Base-by-base conservation (phyloP, 2,888 invertebrate species). In the Oxyscelio sp. region DNA sequence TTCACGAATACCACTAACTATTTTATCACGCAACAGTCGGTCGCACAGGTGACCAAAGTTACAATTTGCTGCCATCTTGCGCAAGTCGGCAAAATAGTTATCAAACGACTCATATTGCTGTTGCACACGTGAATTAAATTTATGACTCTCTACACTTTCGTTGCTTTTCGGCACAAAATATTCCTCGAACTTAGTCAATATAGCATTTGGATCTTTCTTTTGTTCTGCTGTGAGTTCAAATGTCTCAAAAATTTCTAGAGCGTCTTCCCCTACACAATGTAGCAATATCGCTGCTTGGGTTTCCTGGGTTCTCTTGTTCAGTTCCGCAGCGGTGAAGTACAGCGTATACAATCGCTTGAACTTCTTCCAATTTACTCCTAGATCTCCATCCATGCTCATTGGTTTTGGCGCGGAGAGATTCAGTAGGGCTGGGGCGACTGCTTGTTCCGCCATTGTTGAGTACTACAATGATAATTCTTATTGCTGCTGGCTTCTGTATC, bases 111-210 rank as follows among this genome's bases (percentile, higher is more conserved):
- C 85, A 45, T 59, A 54, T 8, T 52, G 50, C 9, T 31, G 22
- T 22, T 83, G 83, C 2, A 21, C 6, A 9, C 68, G 58, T 17
- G 24, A 38, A 17, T 56, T 45, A 6, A 82, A 75, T 24, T 27
- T 94, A 34, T 85, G 73, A 9, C 43, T 58, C n/a, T 63, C 65
- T 11, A 78, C 52, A 31, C 52, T 71, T 5, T 59, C 21, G 22
- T 78, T 82, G 6, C 27, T 27, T n/a, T n/a, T n/a, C n/a, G n/a
- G n/a, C 6, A 27, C 6, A 27, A 27, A 27, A 27, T 27, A 27
- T 27, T 3, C 27, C 58, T 75, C 56, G 8, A 65, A 43, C 52
- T 22, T 45, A 4, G 52, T 22, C 9, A 75, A 17, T 21, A 85
- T 43, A 15, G 48, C 19, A 2, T 15, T 43, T 1, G 38, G 24